phyloP scores from a whole-genome alignment of 35 echinoderm and acorn worm species.

The Hemicentrotus pulcherrimus region DNA sequence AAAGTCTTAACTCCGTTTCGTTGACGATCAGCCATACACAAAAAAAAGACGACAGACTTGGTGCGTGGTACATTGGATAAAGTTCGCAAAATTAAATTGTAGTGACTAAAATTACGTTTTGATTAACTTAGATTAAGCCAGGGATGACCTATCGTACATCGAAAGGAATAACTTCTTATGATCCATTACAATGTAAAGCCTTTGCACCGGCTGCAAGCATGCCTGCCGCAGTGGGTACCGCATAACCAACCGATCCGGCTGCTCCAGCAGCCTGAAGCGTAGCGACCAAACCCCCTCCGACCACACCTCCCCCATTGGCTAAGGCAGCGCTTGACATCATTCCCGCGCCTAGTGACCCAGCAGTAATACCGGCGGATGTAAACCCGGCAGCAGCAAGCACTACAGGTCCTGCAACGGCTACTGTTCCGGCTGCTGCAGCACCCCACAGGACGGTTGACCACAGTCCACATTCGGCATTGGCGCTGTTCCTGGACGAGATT shows the following conservation, averaged over 20 bases:
- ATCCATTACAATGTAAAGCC: not conserved
- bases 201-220: slow-evolving; percentile 13
- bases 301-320: slow-evolving; percentile 62
- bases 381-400: slow-evolving; percentile 49
- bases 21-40: no score
- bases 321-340: slow-evolving; percentile 69
- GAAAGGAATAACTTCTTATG: no score
- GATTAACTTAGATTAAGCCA: no score
- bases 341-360: slow-evolving; percentile 47
- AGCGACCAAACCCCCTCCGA: slow-evolving; percentile 39
- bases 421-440: not conserved
- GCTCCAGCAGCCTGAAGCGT: slow-evolving; percentile 53
- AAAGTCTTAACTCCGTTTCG: no score
- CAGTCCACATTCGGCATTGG: not conserved
- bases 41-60: no score
- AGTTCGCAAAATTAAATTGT: no score
- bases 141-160: no score
- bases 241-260: slow-evolving; percentile 1
- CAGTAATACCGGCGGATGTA: slow-evolving; percentile 42
- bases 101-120: no score
- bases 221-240: not conserved
- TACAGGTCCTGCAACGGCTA: not conserved
- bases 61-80: no score
- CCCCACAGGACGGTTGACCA: not conserved
- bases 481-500: not conserved